Evolutionary conservation across 2,797 vertebrate species (phyloP).

Genomic region (Oreochromis mossambicus): DNA sequence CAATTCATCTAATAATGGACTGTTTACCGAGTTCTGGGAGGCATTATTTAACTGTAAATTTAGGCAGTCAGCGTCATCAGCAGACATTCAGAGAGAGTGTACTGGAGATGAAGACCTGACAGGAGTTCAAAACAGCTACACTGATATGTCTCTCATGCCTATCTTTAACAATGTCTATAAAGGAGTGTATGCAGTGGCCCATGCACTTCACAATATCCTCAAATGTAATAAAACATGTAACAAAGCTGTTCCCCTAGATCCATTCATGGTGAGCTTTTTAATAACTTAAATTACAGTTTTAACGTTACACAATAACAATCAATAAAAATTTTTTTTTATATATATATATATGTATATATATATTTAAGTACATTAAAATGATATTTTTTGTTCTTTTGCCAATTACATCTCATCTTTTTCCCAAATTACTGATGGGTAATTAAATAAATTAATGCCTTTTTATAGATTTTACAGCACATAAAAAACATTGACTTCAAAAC

Average conservation of each 20-base stretch:
- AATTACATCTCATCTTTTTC: neutral
- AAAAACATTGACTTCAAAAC: slow-evolving; percentile 58
- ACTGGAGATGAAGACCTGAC: slow-evolving; percentile 58
- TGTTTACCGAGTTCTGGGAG: neutral
- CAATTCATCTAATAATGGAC: slow-evolving; percentile 42
- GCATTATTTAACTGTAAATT: neutral
- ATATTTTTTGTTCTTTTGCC: neutral
- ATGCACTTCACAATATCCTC: slow-evolving; percentile 56
- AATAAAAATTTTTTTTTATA: neutral
- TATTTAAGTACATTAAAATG: neutral
- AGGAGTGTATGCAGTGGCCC: slow-evolving; percentile 60
- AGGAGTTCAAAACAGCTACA: slow-evolving; percentile 55
- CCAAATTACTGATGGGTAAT: neutral
- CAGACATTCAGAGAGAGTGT: slow-evolving; percentile 19
- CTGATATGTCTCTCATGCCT: slow-evolving; percentile 70
- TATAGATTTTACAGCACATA: slow-evolving; percentile 65
- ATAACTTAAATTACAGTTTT: neutral
- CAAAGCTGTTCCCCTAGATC: slow-evolving; percentile 32
- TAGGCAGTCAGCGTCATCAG: neutral
- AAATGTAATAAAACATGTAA: slow-evolving; percentile 52
- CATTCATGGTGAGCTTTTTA: slow-evolving; percentile 42
- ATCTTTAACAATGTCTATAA: slow-evolving; percentile 69
- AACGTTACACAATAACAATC: neutral
- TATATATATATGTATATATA: neutral
- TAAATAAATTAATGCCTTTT: neutral